phyloP scores from a whole-genome alignment of 2,113 vertebrate genomes.

The Chroicocephalus ridibundus region DNA sequence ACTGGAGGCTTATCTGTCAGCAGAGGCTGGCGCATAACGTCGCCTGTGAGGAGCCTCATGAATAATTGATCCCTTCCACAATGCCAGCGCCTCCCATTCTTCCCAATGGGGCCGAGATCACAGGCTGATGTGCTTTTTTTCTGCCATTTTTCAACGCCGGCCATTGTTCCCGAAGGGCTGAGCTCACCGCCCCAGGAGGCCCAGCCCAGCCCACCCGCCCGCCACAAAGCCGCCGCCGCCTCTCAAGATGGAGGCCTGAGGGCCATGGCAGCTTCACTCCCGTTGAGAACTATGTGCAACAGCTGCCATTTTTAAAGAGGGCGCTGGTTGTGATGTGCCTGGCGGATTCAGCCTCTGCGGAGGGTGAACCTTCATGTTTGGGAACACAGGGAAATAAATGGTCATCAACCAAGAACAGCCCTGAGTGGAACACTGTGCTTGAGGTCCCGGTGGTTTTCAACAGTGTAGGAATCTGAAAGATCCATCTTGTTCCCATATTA shows the following conservation, averaged over 20 bases:
- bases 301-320: neutral
- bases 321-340: accelerated
- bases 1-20: neutral
- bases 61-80: slow-evolving; percentile 12
- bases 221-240: neutral
- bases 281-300: neutral
- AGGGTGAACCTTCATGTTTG: accelerated
- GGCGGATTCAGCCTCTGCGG: accelerated
- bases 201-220: neutral
- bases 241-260: neutral
- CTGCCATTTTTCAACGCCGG: accelerated
- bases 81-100: neutral
- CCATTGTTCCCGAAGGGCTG: neutral
- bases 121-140: neutral
- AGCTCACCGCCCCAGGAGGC: neutral
- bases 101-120: neutral
- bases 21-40: neutral
- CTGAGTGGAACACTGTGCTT: accelerated
- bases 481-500: neutral
- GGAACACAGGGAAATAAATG: neutral
- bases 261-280: neutral
- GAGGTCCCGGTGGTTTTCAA: neutral
- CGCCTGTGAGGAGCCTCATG: neutral
- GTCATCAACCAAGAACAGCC: no score
- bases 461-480: neutral